Base-by-base conservation (phyloP, 2,888 invertebrate genomes). In the Nomada lathburiana region DNA sequence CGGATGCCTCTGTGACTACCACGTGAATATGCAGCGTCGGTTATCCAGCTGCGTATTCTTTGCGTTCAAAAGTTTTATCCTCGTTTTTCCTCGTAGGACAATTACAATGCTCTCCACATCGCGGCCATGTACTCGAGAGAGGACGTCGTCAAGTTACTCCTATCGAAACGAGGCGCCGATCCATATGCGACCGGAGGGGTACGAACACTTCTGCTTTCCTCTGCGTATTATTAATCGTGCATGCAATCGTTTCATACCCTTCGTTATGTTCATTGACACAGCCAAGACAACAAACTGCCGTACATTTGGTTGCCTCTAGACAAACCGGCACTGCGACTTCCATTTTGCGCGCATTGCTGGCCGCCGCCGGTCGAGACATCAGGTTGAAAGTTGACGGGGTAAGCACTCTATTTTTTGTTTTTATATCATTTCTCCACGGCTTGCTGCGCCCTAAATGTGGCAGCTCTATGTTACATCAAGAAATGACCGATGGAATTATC, bases 61-160 rank as follows among this genome's bases (percentile, higher is more conserved):
- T 63, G 26, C 11, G 23, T n/a, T 47, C 60, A 13, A 79, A n/a
- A 60, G 3, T 53, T 44, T 23, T 18, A 7, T 36, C 16, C 29
- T 42, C 26, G 10, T 44, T 59, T 75, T 79, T 62, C 65, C n/a
- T n/a, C n/a, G 42, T 95, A 99, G 99, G 99, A 99, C 94, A 98
- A 98, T 94, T 97, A 98, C 95, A 99, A 98, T 94, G 98, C 97
- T 50, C 96, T 99, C 72, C 99, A 99, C 94, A 97, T 98, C 94
- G 98, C 99, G 18, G 98, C 98, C 36, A 97, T 98, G 97, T 97
- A 98, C 94, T 98, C 98, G 73, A 96, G 98, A 89, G 99, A 99
- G 94, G 99, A 99, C 93, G 97, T 98, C 92, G 97, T 99, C 92
- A 98, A 98, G 92, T 94, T 98, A 70, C 95, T 99, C 63, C 95